A percentile compares a stretch with the other conserved stretches of the same genome.
Evolutionary conservation across 2,888 invertebrate genomes (phyloP).

Genomic region (Synanthedon formicaeformis): DNA sequence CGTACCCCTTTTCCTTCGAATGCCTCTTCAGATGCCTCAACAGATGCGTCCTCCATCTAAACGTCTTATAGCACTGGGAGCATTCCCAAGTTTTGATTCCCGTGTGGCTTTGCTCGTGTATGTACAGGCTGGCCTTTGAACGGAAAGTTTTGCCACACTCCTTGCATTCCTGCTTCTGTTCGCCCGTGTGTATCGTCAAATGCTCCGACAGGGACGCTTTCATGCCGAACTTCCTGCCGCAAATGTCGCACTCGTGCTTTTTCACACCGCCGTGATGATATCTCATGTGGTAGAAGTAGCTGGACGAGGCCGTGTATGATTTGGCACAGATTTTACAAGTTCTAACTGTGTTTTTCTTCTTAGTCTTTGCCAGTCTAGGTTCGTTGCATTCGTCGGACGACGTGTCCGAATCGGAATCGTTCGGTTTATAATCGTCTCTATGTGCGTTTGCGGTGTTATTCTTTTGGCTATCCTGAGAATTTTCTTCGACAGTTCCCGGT

Average conservation of each 20-base stretch:
- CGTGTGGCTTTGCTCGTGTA: constrained; percentile 60
- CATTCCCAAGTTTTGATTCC: constrained; percentile 28
- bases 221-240: constrained; percentile 57
- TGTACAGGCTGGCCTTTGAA: constrained; percentile 56
- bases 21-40: constrained; percentile 53
- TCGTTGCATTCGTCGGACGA: constrained; percentile 1
- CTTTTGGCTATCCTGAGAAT: constrained; percentile 2
- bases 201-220: constrained; percentile 54
- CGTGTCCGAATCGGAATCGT: not conserved
- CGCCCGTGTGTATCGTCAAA: constrained; percentile 49
- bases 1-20: constrained; percentile 27
- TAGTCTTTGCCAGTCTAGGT: constrained; percentile 1
- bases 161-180: constrained; percentile 47
- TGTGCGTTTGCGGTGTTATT: not conserved
- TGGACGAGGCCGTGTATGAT: constrained; percentile 53
- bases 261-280: constrained; percentile 52
- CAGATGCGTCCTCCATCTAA: constrained; percentile 58
- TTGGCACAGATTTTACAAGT: constrained; percentile 61
- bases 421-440: not conserved
- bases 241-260: constrained; percentile 57
- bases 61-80: constrained; percentile 38
- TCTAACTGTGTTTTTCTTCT: constrained; percentile 23
- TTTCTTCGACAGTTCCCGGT: constrained; percentile 5
- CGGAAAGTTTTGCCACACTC: constrained; percentile 61
- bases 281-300: constrained; percentile 66